Evolutionary conservation across 35 echinoderm and acorn worm genomes (phyloP), one percentile per base, ranked within the genome.

Genomic region (Patiria miniata): DNA sequence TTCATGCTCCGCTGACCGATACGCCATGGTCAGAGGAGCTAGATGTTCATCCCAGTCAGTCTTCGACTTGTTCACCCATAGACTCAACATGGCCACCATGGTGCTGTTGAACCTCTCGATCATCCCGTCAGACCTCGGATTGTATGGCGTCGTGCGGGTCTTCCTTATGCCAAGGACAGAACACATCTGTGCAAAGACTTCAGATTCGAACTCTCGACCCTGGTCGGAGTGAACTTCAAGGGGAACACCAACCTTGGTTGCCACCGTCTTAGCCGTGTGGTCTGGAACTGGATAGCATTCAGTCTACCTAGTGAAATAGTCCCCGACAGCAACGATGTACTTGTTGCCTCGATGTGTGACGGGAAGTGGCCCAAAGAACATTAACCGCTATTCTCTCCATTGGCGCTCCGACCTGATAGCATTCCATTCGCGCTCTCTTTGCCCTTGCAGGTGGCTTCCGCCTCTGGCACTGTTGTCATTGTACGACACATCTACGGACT

Each of bases 381-480:
- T 91, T 73, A 19, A 91, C 37, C 36, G 61, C 90, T 47, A 78
- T 85, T n/a, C 82, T 80, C 52, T 90, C 89, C 76, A 91, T 79
- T 2, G 44, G 82, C 21, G 54, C 30, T 18, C 82, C 52, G 4
- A 86, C 82, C 10, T 36, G 26, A 36, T 86, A 92, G 37, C 14
- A 39, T 2, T 79, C 36, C 47, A 92, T 34, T 3, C 73, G 40
- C 5, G 68, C 82, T 3, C 68, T 8, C 30, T 56, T 85, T 17
- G 32, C 44, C 37, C 55, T 78, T 21, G 17, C 33, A 16, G 89
- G 61, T 51, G 30, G 19, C 51, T 86, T 91, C 39, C 42, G 77
- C 6, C 65, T 38, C 17, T 86, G 68, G 40, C 90, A 91, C 0
- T 22, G 51, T 8, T 59, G 28, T 18, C 90, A 91, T 8, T 32